Evolutionary conservation across 2,113 vertebrate genomes (phyloP), one percentile per base, ranked within the genome.

Genomic region (Bubo bubo): DNA sequence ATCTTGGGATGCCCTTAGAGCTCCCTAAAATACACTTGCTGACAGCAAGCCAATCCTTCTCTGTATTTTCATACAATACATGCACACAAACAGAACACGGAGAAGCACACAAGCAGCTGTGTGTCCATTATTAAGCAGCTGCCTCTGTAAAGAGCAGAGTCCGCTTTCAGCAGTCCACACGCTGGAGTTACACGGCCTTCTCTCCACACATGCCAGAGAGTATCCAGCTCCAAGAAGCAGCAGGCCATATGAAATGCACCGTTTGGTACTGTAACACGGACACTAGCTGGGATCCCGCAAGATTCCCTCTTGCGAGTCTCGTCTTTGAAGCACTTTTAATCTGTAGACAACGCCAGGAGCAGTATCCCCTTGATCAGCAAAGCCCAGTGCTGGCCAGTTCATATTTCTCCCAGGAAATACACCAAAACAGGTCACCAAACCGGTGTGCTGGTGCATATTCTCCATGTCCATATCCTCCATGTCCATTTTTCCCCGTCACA

Each of bases 401-500:
- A 0, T 39, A 1, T 9, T 91, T 30, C 83, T 71, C 27, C 17
- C 62, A 86, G 34, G n/a, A 86, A 52, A 72, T 2, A 6, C 43
- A 64, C 5, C 70, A 50, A 6, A 63, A 26, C 17, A 47, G 43
- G 23, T 34, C 74, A 68, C 30, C 49, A 50, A 3, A 27, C 20
- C 1, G 11, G 8, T 18, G 49, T 53, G 41, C 2, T 19, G 43
- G n/a, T 47, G 70, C 60, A 16, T 4, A 8, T 27, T 52, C 32
- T 60, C 15, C 1, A 1, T 43, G 52, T 47, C 41, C n/a, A 0
- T 32, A 18, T 17, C 34, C 35, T 37, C 34, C 21, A 6, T 5
- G 41, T n/a, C 67, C 66, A 43, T 17, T 3, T 53, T 53, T 52
- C 2, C 20, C 24, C 23, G 20, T 6, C 53, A 74, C 43, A 43